Evolutionary conservation across 92 coral and sea anemone genomes (phyloP).

Genomic region (Galaxea fascicularis): DNA sequence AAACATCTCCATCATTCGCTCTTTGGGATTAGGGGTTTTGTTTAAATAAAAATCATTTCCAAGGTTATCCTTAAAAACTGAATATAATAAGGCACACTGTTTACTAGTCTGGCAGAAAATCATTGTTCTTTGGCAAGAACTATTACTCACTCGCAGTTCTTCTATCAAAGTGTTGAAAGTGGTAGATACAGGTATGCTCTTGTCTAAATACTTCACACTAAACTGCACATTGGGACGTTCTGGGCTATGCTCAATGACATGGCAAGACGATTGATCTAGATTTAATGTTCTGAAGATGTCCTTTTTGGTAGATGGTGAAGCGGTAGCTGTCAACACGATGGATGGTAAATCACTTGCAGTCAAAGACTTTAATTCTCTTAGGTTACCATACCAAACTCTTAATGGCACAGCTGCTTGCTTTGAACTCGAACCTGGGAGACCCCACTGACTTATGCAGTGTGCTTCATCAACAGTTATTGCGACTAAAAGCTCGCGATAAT

Average conservation of each 20-base stretch:
- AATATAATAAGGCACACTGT: conserved; percentile 65
- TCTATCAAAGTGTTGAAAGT: conserved; percentile 52
- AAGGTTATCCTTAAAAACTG: conserved; percentile 53
- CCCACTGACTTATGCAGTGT: conserved; percentile 81
- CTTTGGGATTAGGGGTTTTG: conserved; percentile 10
- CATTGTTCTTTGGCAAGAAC: conserved; percentile 59
- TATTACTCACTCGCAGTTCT: conserved; percentile 33
- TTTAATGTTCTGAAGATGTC: conserved; percentile 64
- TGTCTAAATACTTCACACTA: conserved; percentile 64
- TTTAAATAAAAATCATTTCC: conserved; percentile 31
- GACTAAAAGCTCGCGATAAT: conserved; percentile 47
- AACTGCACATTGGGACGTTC: conserved; percentile 63
- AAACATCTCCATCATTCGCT: conserved; percentile 68
- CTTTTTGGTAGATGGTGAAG: conserved; percentile 65
- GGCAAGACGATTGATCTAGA: conserved; percentile 36
- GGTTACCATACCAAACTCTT: conserved; percentile 70
- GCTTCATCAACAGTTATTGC: conserved; percentile 75
- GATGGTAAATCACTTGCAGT: conserved; percentile 58
- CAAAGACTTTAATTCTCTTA: conserved; percentile 64
- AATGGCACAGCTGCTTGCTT: conserved; percentile 53
- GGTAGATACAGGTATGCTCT: conserved; percentile 48
- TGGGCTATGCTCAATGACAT: conserved; percentile 65
- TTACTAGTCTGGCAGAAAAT: conserved; percentile 71
- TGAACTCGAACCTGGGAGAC: conserved; percentile 46
- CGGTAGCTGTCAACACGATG: conserved; percentile 68